Conservation (phyloP, 2,888 invertebrate species). For the Lepidochitona cinerea region DNA sequence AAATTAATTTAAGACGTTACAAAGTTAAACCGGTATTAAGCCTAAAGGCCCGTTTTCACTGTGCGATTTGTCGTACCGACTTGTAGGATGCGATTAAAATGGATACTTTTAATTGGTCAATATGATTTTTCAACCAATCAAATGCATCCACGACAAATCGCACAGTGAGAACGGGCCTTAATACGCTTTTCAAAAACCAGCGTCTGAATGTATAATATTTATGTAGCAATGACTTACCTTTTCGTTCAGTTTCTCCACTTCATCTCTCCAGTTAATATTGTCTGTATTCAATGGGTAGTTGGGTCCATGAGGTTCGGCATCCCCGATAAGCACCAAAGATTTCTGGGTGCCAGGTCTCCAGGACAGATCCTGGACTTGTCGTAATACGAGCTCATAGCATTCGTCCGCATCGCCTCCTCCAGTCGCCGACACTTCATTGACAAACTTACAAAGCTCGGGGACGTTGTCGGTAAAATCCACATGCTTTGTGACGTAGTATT, state of each 20-base stretch:
- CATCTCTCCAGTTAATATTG: conserved; percentile 32
- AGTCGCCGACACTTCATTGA: conserved; percentile 48
- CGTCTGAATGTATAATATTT: no score
- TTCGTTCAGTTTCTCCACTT: conserved; percentile 22
- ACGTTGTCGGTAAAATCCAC: conserved; percentile 55
- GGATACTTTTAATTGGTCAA: no score
- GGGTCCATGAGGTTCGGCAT: conserved; percentile 35
- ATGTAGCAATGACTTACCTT: no score
- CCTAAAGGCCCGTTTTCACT: no score
- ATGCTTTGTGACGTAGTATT: conserved; percentile 58
- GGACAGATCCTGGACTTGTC: conserved; percentile 11
- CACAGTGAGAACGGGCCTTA: no score
- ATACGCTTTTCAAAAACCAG: no score
- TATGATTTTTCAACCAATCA: no score
- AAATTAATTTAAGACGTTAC: no score
- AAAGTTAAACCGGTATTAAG: no score
- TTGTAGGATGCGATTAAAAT: no score
- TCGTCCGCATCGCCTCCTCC: conserved; percentile 63
- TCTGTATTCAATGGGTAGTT: conserved; percentile 15
- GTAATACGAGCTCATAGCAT: conserved; percentile 37
- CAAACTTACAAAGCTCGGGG: conserved; percentile 49
- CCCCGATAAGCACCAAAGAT: conserved; percentile 41
- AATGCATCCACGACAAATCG: no score
- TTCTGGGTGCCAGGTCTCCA: conserved; percentile 34
- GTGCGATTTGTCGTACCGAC: no score